Evolutionary conservation across 2,888 invertebrate genomes (phyloP), one percentile per base, ranked within the genome.

Genomic region (Tuberolachnus salignus): DNA sequence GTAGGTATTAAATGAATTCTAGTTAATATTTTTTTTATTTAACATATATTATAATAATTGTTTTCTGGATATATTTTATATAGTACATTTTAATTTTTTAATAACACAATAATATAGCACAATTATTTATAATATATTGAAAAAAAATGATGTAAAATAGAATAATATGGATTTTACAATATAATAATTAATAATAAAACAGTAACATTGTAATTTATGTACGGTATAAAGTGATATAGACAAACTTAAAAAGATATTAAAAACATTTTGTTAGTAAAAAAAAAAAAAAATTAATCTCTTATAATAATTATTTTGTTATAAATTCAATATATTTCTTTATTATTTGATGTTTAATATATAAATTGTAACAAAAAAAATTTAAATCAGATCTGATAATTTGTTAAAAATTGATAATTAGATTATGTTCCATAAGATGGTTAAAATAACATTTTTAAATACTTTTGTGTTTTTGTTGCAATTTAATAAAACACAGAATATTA

Each of bases 11-110:
- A n/a, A 53, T 53, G 3, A 53, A 3, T 14, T 57, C 23, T 57
- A 23, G 1, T 14, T 59, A 9, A 26, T 16, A 23, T 14, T 14
- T 55, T 57, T 8, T 55, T 21, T 57, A 23, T 23, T 57, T 16
- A 23, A 26, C 8, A 1, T 26, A 3, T 26, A 26, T 14, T 16
- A 23, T 26, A 26, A 26, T 16, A 23, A 59, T 59, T 59, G 14
- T 26, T 26, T 26, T 59, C 26, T 26, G 23, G 26, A 59, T 8
- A 59, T 59, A 14, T 2, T 16, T 26, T 26, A 16, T 57, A 26
- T 14, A 23, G 23, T 57, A 23, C 14, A 57, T 57, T 59, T 59
- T 59, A 59, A 59, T 26, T 59, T 59, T 59, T 59, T 59, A 26
- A 26, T 23, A 59, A 59, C n/a, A 53, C 19, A 53, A n/a, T 19